Percentiles rank a stretch among this genome's conserved stretches.
phyloP scores from a whole-genome alignment of 1,140 invertebrate genomes.

The Drosophila triauraria region DNA sequence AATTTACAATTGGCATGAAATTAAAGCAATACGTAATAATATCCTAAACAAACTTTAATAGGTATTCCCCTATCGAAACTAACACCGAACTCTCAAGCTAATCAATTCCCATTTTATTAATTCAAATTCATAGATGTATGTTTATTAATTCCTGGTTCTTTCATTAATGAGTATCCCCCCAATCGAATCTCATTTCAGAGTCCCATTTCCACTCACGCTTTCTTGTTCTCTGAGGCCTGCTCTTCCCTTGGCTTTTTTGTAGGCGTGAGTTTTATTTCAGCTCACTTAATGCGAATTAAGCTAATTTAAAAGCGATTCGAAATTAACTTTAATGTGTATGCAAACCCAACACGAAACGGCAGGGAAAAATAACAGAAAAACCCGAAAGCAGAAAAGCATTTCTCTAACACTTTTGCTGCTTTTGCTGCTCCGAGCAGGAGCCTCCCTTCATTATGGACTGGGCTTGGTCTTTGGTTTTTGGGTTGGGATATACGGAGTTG shows the following conservation, averaged over 20 bases:
- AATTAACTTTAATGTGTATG: slow-evolving; percentile 81
- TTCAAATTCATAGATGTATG: slow-evolving; percentile 9
- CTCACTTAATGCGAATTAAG: slow-evolving; percentile 82
- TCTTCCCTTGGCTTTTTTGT: slow-evolving; percentile 43
- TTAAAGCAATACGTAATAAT: too few species aligned
- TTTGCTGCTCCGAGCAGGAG: slow-evolving; percentile 15
- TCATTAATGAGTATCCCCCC: slow-evolving; percentile 2
- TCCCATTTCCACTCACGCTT: slow-evolving; percentile 32
- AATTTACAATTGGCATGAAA: too few species aligned
- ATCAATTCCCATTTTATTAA: slow-evolving; percentile 12
- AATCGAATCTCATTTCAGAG: slow-evolving; percentile 5
- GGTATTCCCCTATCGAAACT: neutral
- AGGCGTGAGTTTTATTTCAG: slow-evolving; percentile 81
- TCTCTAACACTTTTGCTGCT: slow-evolving; percentile 58
- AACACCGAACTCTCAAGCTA: neutral
- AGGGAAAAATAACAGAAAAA: slow-evolving; percentile 30
- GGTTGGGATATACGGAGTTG: slow-evolving; percentile 35
- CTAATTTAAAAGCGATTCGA: slow-evolving; percentile 84
- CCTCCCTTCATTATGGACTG: slow-evolving; percentile 24
- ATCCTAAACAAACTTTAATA: too few species aligned
- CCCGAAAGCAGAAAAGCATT: slow-evolving; percentile 14
- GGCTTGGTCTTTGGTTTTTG: slow-evolving; percentile 13
- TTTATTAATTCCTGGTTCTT: slow-evolving; percentile 13
- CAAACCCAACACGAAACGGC: slow-evolving; percentile 38
- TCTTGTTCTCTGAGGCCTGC: too few species aligned